Conservation (phyloP, 2,888 invertebrate species). For the Tipula helvola region DNA sequence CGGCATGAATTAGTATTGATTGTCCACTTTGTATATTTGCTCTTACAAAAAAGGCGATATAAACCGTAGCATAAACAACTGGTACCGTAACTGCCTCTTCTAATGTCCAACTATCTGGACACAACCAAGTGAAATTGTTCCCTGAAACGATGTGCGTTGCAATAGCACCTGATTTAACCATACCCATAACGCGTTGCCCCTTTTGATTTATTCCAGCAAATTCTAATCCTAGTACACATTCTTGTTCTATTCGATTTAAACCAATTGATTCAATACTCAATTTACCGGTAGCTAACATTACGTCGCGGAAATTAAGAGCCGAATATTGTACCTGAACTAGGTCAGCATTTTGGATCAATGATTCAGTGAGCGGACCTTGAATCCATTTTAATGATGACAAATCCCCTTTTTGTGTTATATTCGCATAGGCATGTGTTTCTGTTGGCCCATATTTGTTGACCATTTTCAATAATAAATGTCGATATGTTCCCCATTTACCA, state of each 20-base stretch:
- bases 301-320: constrained; percentile 84
- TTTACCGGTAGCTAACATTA: constrained; percentile 89
- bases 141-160: constrained; percentile 40
- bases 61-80: constrained; percentile 61
- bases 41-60: constrained; percentile 37
- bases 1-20: constrained; percentile 42
- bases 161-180: constrained; percentile 40
- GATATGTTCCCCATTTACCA: constrained; percentile 58
- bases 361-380: constrained; percentile 45
- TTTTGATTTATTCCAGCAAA: constrained; percentile 45
- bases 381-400: constrained; percentile 76
- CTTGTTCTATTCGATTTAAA: constrained; percentile 47
- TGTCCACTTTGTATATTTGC: constrained; percentile 30
- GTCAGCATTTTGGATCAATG: constrained; percentile 41
- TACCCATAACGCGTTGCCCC: constrained; percentile 53
- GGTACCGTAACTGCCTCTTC: constrained; percentile 68
- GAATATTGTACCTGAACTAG: constrained; percentile 53
- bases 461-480: constrained; percentile 54
- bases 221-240: constrained; percentile 56
- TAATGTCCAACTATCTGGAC: constrained; percentile 59
- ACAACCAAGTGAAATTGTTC: constrained; percentile 41
- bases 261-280: constrained; percentile 72
- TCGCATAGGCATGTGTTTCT: constrained; percentile 60
- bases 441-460: constrained; percentile 24
- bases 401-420: constrained; percentile 70